phyloP scores from a whole-genome alignment of 2,797 vertebrate species.

The Harpagifer antarcticus region DNA sequence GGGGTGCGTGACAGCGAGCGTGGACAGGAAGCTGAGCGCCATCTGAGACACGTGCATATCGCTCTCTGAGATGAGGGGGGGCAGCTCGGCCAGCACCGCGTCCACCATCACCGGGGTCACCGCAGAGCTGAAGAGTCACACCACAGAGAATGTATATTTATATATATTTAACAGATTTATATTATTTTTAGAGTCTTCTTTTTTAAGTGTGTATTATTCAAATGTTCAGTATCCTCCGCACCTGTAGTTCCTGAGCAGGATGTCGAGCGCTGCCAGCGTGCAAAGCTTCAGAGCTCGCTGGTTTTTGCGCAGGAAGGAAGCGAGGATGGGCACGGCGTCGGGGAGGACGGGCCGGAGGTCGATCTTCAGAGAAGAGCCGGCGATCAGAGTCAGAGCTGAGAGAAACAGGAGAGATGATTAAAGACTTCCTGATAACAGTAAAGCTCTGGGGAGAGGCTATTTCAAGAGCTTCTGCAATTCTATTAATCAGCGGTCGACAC shows the following conservation, averaged over 20 bases:
- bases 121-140: conserved; percentile 60
- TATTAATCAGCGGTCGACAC: background rate
- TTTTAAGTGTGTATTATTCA: too few relatives aligned
- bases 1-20: conserved; percentile 96
- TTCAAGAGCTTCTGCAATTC: background rate
- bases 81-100: conserved; percentile 96
- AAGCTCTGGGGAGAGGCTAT: background rate
- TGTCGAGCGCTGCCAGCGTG: conserved; percentile 95
- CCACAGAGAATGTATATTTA: too few relatives aligned
- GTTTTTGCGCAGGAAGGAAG: conserved; percentile 98
- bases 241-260: conserved; percentile 91
- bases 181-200: too few relatives aligned
- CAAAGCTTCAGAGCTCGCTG: conserved; percentile 97
- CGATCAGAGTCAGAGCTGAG: conserved; percentile 93
- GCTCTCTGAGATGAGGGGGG: conserved; percentile 96
- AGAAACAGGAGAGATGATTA: background rate
- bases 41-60: conserved; percentile 99
- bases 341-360: conserved; percentile 94
- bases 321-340: conserved; percentile 97
- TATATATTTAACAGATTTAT: too few relatives aligned
- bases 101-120: conserved; percentile 98
- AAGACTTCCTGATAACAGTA: background rate
- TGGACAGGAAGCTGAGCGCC: conserved; percentile 98
- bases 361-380: conserved; percentile 95
- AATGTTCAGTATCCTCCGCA: conserved; percentile 2